Base-by-base conservation (phyloP, 92 coral and sea anemone genomes). In the Actinernus sp. region DNA sequence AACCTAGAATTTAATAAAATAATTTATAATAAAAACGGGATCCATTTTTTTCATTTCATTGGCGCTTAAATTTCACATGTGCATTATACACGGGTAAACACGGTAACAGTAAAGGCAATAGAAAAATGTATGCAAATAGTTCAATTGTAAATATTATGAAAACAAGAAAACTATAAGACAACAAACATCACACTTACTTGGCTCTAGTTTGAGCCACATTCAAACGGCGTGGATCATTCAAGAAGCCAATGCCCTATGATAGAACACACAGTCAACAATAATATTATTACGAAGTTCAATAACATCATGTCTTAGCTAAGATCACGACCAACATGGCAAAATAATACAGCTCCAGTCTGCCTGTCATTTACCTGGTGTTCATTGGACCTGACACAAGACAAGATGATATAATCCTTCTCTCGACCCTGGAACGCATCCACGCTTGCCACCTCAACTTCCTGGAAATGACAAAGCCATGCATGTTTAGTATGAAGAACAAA, bases 371-470 rank as follows among this genome's bases (percentile, higher is more conserved):
- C 98, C 97, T 95, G 99, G 53, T 95, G 99, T 79, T 95, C 99
- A 60, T 95, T 95, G 49, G 99, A 95, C 69, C 99, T 81, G 47
- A 95, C 99, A 74, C 99, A 95, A 0, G 99, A 95, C 37, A 95
- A 70, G 61, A 95, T 95, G 37, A 95, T 95, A 68, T 95, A 95
- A 63, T 95, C 99, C 26, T 95, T 95, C 67, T 95, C 99, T 29
- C 99, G 88, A 11, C 99, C 99, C 37, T 95, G 99, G 65, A 95
- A 95, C 11, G 99, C 99, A 65, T 95, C 99, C 31, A 95, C 99
- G 70, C 99, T 95, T 25, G 99, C 99, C 16, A 95, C 99, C 58
- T 95, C 99, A n/a, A 95, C 91, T 77, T 95, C 99, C 99, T 95
- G 43, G 4, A 3, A 27, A 29, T 6, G 2, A 0, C 0, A 28